Base-by-base conservation (phyloP, 2,888 invertebrate genomes). In the Eupeodes luniger region DNA sequence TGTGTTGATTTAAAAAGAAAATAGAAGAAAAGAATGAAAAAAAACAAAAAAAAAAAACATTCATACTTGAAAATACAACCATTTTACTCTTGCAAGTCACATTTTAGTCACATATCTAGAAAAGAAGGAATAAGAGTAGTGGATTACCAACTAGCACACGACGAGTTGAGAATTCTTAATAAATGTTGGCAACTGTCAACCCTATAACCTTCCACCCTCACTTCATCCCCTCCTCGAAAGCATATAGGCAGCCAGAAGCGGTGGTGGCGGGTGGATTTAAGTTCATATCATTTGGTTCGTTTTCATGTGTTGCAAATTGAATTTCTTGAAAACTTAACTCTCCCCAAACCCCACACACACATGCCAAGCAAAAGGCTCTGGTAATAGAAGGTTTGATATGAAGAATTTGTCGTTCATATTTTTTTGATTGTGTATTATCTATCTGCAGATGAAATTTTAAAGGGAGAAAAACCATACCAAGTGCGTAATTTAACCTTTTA, bases 301-400 rank as follows among this genome's bases (percentile, higher is more conserved):
- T 64, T 59, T 34, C 59, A 67, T 76, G 75, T 80, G 81, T 19
- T 27, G 44, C 75, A 85, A 76, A 85, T 85, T 80, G 62, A 70
- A 62, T 80, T 81, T 81, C 70, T 51, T 47, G 69, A 55, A 75
- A 83, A 76, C 67, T 66, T 67, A 66, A 78, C 59, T 59, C 9
- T 3, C 59, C 34, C n/a, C 36, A 40, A 9, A 0, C 40, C 9
- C 40, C 5, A 9, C 40, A 40, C 40, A 3, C 40, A 7, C 36
- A 36, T 9, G 34, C 4, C 14, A 36, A 40, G 40, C 4, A 40
- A 4, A 4, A 36, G 9, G 9, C 14, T 36, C 14, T 59, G 14
- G 3, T 14, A 14, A 55, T 4, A 55, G 55, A 19, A 27, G 40
- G 40, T 40, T 11, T 55, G 19, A 7, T 19, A 5, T 1, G 19